Conservation (phyloP, 2,797 vertebrate genomes). For the Periophthalmus magnuspinnatus region DNA sequence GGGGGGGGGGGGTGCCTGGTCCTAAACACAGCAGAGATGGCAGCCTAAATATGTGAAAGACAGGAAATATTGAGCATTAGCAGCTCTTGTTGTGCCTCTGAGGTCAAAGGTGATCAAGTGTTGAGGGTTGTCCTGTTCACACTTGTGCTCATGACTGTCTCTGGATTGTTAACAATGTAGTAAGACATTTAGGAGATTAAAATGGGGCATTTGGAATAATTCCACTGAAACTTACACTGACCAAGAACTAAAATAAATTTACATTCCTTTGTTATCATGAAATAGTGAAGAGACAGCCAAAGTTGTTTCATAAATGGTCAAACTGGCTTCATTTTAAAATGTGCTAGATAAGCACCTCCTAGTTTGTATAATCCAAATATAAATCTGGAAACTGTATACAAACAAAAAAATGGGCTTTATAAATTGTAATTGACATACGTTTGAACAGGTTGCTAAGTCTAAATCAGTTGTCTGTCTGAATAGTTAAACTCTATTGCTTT, state of each 20-base stretch:
- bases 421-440: slow-evolving; percentile 10
- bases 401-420: slow-evolving; percentile 15
- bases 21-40: slow-evolving; percentile 50
- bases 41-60: slow-evolving; percentile 15
- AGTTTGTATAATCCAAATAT: background rate
- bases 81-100: slow-evolving; percentile 19
- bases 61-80: slow-evolving; percentile 34
- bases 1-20: slow-evolving; percentile 23
- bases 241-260: background rate
- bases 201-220: background rate
- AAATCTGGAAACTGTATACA: slow-evolving; percentile 20
- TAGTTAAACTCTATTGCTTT: slow-evolving; percentile 36
- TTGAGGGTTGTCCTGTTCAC: background rate
- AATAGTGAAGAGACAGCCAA: background rate
- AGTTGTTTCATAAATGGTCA: slow-evolving; percentile 1
- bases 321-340: background rate
- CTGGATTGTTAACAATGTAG: slow-evolving; percentile 7
- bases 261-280: slow-evolving; percentile 4
- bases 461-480: slow-evolving; percentile 32
- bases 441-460: slow-evolving; percentile 22
- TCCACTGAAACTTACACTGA: background rate
- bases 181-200: background rate
- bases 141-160: background rate
- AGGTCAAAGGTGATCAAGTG: slow-evolving; percentile 28
- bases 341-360: background rate